Evolutionary conservation across 2,888 invertebrate species (phyloP), one percentile per base, ranked within the genome.

Genomic region (Strigamia crassipes): DNA sequence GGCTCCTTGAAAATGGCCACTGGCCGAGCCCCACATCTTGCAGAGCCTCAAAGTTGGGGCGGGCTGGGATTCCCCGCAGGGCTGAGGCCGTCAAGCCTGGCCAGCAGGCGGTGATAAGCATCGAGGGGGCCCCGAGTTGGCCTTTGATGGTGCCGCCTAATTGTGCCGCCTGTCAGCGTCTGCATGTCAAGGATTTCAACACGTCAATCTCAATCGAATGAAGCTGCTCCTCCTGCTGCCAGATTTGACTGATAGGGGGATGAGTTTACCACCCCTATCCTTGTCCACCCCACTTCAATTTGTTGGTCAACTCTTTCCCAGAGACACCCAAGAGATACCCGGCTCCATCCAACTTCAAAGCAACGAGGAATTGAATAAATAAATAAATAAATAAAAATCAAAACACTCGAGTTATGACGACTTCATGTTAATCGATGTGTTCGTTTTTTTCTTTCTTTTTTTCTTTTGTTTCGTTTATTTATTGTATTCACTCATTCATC

Each of bases 111-210:
- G 79, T 56, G 80, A 80, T 80, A 80, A 80, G 80, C 31, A 80
- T 80, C 80, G 51, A 42, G 41, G 41, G 41, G 41, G 42, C 79
- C 41, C 61, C 61, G 61, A 66, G 61, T 21, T 21, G 61, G 61
- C 5, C 80, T 82, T 82, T 80, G 80, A 80, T 80, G 80, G 4
- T 38, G 80, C 82, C 82, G 82, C 82, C 42, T 82, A 82, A 82
- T 82, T 82, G 80, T 82, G 46, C 82, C 79, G 66, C 81, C 82
- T 82, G 82, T 82, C 82, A 82, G 79, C 82, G 81, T 79, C 51
- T 81, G 81, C 77, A 79, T 66, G 82, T 82, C 82, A 82, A 79
- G 82, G 79, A 38, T 82, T 80, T 82, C 80, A 80, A 78, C 79
- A 78, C 73, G 82, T 82, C 82, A 79, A 82, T 82, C 82, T 78